Evolutionary conservation across 64 coral and sea anemone genomes (phyloP).

Genomic region (Montipora sp.): DNA sequence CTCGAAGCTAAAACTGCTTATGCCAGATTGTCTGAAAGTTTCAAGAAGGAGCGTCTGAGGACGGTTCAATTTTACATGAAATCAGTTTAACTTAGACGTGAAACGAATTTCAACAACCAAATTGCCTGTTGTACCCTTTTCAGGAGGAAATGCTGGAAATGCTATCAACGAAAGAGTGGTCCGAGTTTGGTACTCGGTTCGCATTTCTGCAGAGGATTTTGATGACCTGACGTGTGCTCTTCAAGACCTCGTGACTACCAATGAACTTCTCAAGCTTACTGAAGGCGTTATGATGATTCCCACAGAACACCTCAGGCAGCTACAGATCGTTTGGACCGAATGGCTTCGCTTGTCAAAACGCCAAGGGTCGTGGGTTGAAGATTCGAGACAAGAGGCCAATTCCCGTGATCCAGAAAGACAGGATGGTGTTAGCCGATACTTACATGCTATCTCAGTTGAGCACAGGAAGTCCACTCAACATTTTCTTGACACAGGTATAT

Average conservation of each 20-base stretch:
- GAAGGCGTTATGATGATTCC: slow-evolving; percentile 9
- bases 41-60: not conserved
- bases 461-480: slow-evolving; percentile 26
- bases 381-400: not conserved
- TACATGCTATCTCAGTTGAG: slow-evolving; percentile 11
- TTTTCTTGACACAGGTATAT: slow-evolving; percentile 19
- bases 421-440: not conserved
- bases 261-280: not conserved
- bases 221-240: slow-evolving; percentile 5
- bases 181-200: slow-evolving; percentile 65
- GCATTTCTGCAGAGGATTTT: slow-evolving; percentile 20
- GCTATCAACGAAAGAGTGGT: not conserved
- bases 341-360: slow-evolving; percentile 15
- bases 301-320: not conserved
- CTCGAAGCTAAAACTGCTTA: not conserved
- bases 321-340: slow-evolving; percentile 37
- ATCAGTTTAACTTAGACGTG: not conserved
- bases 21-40: not conserved
- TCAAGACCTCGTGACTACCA: slow-evolving; percentile 16
- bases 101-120: not conserved
- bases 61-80: not conserved
- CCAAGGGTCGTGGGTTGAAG: not conserved
- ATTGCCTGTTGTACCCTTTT: not conserved
- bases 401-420: not conserved
- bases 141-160: slow-evolving; percentile 17